Conservation (phyloP, 2,113 vertebrate genomes). For the Scomber japonicus region DNA sequence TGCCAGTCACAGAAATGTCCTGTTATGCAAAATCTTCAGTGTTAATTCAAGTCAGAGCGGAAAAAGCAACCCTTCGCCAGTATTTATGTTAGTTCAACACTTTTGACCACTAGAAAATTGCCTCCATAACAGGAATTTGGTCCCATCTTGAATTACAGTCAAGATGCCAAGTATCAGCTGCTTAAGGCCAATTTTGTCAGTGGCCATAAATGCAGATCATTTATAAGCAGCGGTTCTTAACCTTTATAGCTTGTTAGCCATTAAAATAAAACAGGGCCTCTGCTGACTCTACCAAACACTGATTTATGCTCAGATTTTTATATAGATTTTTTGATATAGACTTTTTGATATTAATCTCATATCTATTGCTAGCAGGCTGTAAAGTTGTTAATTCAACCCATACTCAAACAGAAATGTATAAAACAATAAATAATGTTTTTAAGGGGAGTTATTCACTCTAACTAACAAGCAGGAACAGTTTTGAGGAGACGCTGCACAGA, state of each 20-base stretch:
- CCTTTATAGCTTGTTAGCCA: neutral
- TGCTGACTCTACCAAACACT: neutral
- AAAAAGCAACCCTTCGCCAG: neutral
- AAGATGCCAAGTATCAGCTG: constrained; percentile 10
- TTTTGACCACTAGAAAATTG: constrained; percentile 20
- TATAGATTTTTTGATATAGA: too few relatives aligned
- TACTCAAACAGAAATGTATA: too few relatives aligned
- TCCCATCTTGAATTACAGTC: constrained; percentile 4
- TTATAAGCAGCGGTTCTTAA: neutral
- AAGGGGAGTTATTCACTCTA: too few relatives aligned
- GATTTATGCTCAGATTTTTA: too few relatives aligned
- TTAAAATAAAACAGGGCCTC: neutral
- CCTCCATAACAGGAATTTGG: constrained; percentile 10
- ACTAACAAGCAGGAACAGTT: too few relatives aligned
- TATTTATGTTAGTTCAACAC: neutral
- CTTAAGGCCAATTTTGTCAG: constrained; percentile 3
- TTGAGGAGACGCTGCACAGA: too few relatives aligned
- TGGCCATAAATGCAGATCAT: neutral
- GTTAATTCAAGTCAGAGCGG: constrained; percentile 2
- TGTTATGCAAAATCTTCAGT: constrained; percentile 2
- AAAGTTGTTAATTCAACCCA: too few relatives aligned
- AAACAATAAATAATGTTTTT: too few relatives aligned
- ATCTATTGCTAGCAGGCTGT: too few relatives aligned
- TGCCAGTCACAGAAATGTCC: neutral
- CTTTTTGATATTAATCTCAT: too few relatives aligned